These are phyloP conservation scores for Toxotes jaculatrix DNA, from an alignment of 2,113 vertebrate genomes.

Conservation along the genomic window DNA sequence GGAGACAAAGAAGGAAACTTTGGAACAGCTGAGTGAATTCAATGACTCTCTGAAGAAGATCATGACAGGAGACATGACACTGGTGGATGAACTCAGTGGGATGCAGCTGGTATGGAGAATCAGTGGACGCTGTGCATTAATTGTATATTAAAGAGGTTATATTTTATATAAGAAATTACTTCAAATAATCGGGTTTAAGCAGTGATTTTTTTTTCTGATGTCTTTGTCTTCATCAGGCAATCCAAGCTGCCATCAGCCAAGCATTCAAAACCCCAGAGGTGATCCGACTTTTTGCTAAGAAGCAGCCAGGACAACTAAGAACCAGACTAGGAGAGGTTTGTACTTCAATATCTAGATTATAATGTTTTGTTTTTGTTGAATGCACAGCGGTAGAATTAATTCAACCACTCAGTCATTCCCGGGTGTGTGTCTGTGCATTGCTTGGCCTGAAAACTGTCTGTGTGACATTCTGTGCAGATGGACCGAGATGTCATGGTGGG, in stretches of 20 bases:
- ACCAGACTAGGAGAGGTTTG: slow-evolving; percentile 94
- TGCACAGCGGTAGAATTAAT: not conserved
- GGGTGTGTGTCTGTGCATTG: not conserved
- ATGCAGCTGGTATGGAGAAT: slow-evolving; percentile 93
- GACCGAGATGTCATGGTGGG: slow-evolving; percentile 97
- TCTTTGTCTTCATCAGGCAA: slow-evolving; percentile 86
- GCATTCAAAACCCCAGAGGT: slow-evolving; percentile 99
- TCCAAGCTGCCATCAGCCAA: slow-evolving; percentile 98
- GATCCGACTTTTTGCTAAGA: slow-evolving; percentile 98
- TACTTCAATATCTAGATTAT: not conserved
- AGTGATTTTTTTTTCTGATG: slow-evolving; percentile 24
- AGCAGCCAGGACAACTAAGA: slow-evolving; percentile 95
- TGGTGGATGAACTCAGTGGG: slow-evolving; percentile 95
- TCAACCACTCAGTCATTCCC: not conserved
- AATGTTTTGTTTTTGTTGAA: not conserved
- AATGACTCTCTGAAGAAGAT: slow-evolving; percentile 97
- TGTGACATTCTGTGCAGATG: slow-evolving; percentile 86
- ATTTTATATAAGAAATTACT: not conserved
- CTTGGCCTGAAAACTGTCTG: slow-evolving; percentile 21
- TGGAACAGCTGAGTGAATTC: slow-evolving; percentile 96
- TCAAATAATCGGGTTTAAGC: not conserved
- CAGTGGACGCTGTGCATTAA: not conserved
- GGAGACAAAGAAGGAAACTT: slow-evolving; percentile 96
- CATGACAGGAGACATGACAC: slow-evolving; percentile 97
- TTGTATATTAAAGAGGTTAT: not conserved